Conservation (phyloP, 2,888 invertebrate species). For the Heteromyza rotundicornis region DNA sequence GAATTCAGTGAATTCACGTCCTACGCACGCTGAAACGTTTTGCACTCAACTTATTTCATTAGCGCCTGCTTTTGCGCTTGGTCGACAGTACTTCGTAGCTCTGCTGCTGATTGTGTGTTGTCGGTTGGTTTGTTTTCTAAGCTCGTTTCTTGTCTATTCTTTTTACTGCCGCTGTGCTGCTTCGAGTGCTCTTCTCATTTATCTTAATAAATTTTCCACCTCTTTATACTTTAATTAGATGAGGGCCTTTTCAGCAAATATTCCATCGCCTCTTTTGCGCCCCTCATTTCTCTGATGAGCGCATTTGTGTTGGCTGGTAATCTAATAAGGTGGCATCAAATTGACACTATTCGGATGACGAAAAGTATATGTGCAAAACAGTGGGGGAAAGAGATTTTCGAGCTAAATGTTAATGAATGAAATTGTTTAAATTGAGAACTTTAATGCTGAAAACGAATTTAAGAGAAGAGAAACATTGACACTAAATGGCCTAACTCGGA, state of each 20-base stretch:
- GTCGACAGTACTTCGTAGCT: too few relatives aligned
- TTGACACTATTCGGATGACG: background rate
- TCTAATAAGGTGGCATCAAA: conserved; percentile 15
- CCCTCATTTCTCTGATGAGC: background rate
- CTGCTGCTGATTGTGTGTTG: background rate
- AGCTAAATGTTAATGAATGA: too few relatives aligned
- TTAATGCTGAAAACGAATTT: too few relatives aligned
- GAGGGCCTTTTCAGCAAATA: background rate
- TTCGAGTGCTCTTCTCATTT: conserved; percentile 7
- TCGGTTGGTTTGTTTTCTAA: too few relatives aligned
- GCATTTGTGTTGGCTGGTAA: background rate
- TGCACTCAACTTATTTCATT: too few relatives aligned
- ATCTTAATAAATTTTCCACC: conserved; percentile 16
- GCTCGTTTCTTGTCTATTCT: background rate
- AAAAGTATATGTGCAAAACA: conserved; percentile 4
- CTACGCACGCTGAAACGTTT: too few relatives aligned
- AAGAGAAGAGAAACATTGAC: too few relatives aligned
- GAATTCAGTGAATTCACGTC: too few relatives aligned
- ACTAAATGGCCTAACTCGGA: too few relatives aligned
- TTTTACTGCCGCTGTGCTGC: background rate
- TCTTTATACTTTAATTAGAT: conserved; percentile 25
- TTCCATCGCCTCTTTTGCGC: too few relatives aligned
- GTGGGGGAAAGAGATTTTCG: background rate
- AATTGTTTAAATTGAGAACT: too few relatives aligned
- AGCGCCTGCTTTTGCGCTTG: too few relatives aligned